Base-by-base conservation (phyloP, 1,140 invertebrate species). In the Ctenoplectra terminalis region DNA sequence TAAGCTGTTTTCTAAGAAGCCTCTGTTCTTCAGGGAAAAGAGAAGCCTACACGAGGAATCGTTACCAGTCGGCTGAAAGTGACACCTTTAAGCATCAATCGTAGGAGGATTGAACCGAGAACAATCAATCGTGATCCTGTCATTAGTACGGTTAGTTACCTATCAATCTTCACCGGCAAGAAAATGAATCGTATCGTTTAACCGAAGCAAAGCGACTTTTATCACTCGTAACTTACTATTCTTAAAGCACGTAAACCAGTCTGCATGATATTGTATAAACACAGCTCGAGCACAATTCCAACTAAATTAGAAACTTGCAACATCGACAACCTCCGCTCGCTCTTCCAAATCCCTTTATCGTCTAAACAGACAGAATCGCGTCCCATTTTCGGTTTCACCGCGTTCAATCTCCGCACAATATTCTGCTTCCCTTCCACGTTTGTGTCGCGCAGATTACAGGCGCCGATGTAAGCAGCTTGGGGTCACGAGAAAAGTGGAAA, bases 61-160 rank as follows among this genome's bases (percentile, higher is more conserved):
- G 40, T 69, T 52, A 54, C 58, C 63, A 46, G 50, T 70, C 52
- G 50, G 17, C 52, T 43, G 52, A 17, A 78, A 48, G 54, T 70
- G 75, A 60, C 40, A 70, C 52, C 34, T 23, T 20, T 20, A 29
- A 69, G n/a, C 52, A 70, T 70, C 52, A 58, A 78, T 78, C 43
- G 52, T 26, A 31, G 8, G n/a, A 29, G 52, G 52, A 34, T 69
- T 56, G 40, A 69, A n/a, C 56, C 9, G 75, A 20, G 6, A 31
- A 31, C 52, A 40, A 77, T 69, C 50, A 46, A 75, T 75, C 17
- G 23, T 26, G 31, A 40, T 74, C 29, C 48, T 67, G 60, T 67
- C 48, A n/a, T 50, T 50, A 54, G 43, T 37, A 56, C 37, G 6
- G 50, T 6, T 17, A 46, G 37, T 34, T 66, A 29, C 46, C 64